These are phyloP conservation scores for Taenaris catops DNA, from an alignment of 2,888 invertebrate species.

Conservation along the genomic window DNA sequence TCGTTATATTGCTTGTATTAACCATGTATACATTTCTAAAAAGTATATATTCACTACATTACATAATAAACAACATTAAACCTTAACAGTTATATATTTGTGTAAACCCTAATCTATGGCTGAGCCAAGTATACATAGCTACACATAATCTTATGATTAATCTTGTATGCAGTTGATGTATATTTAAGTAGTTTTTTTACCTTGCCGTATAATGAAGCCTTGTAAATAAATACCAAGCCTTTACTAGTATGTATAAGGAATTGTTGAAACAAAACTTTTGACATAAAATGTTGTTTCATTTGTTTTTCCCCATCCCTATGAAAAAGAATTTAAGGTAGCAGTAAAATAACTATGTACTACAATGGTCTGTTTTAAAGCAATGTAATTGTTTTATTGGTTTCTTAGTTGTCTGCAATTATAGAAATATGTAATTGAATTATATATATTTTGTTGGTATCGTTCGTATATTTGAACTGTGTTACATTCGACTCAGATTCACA, in stretches of 20 bases:
- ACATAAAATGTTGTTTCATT: conserved; percentile 61
- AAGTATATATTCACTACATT: conserved; percentile 1
- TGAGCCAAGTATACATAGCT: conserved; percentile 56
- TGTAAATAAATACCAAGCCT: conserved; percentile 78
- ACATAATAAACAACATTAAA: conserved; percentile 1
- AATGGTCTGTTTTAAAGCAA: too few species aligned
- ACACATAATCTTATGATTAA: conserved; percentile 52
- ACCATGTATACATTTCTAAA: not conserved
- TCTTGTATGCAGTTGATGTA: conserved; percentile 44
- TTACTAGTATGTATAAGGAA: conserved; percentile 68
- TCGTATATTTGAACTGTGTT: too few species aligned
- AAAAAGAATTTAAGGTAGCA: too few species aligned
- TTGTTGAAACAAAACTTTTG: conserved; percentile 72
- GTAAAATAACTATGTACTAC: too few species aligned
- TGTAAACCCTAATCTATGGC: conserved; percentile 28
- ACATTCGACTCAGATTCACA: too few species aligned
- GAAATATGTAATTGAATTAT: too few species aligned
- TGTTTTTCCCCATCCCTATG: conserved; percentile 17
- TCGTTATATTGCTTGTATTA: conserved; percentile 33
- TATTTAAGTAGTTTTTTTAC: conserved; percentile 69
- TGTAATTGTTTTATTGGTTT: too few species aligned
- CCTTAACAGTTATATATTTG: too few species aligned
- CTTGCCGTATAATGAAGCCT: conserved; percentile 75
- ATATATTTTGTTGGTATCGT: too few species aligned
- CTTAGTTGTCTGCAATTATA: too few species aligned